These are phyloP conservation scores for Anastrepha ludens DNA, from an alignment of 1,140 invertebrate genomes.

Conservation along the genomic window DNA sequence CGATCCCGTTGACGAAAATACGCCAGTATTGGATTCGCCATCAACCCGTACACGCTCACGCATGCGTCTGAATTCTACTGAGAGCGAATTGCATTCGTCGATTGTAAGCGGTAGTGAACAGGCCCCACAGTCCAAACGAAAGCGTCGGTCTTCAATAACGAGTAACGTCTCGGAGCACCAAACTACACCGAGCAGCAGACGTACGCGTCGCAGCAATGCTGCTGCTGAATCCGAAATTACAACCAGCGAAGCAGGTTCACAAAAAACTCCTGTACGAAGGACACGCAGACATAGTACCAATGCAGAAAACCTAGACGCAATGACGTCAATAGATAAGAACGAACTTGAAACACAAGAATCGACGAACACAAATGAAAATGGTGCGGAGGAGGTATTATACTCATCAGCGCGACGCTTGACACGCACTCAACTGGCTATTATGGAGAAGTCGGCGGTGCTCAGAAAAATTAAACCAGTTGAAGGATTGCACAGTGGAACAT, in stretches of 20 bases:
- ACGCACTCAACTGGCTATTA: slow-evolving; percentile 56
- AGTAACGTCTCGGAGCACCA: slow-evolving; percentile 52
- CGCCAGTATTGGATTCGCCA: slow-evolving; percentile 55
- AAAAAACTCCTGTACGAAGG: neutral
- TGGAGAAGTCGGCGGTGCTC: slow-evolving; percentile 57
- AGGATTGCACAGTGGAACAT: neutral
- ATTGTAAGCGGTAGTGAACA: slow-evolving; percentile 37
- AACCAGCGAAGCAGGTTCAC: slow-evolving; percentile 21
- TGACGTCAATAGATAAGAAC: neutral
- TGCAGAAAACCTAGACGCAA: neutral
- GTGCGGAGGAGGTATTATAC: neutral
- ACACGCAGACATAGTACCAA: slow-evolving; percentile 38
- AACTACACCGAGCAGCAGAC: slow-evolving; percentile 16
- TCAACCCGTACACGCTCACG: slow-evolving; percentile 63
- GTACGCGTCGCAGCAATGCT: slow-evolving; percentile 23
- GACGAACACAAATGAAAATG: slow-evolving; percentile 22
- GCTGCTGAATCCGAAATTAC: neutral
- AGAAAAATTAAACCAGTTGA: slow-evolving; percentile 10
- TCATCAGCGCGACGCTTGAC: slow-evolving; percentile 58
- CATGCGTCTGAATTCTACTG: slow-evolving; percentile 56
- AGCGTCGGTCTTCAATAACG: slow-evolving; percentile 52
- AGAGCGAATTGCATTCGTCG: slow-evolving; percentile 55
- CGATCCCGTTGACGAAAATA: slow-evolving; percentile 64
- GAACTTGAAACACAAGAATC: neutral
- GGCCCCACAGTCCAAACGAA: slow-evolving; percentile 48